phyloP scores from a whole-genome alignment of 1,140 invertebrate species.

The Papilio polyxenes region DNA sequence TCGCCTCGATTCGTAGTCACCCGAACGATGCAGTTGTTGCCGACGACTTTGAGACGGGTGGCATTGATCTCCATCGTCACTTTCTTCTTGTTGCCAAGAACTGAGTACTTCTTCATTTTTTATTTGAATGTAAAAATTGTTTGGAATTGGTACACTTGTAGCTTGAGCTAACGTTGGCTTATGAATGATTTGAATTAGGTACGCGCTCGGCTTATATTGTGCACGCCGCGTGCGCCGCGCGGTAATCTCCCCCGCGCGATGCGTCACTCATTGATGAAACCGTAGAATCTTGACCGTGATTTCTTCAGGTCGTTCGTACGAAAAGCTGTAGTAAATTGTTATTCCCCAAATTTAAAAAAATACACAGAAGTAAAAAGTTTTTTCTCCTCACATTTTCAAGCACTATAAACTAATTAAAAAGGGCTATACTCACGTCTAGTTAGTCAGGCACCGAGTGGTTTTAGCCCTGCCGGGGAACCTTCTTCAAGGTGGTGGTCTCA shows the following conservation, averaged over 20 bases:
- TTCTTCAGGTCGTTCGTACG: constrained; percentile 26
- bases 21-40: constrained; percentile 69
- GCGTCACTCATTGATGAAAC: constrained; percentile 66
- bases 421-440: too few relatives aligned
- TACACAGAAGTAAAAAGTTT: background rate
- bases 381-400: background rate
- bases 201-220: constrained; percentile 56
- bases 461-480: too few relatives aligned
- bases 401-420: background rate
- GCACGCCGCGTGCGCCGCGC: constrained; percentile 47
- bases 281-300: constrained; percentile 37
- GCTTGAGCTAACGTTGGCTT: constrained; percentile 42
- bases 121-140: constrained; percentile 32
- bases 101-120: constrained; percentile 73
- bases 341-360: constrained; percentile 9
- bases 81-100: constrained; percentile 76
- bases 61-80: constrained; percentile 71
- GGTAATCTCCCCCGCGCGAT: constrained; percentile 65
- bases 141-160: constrained; percentile 43
- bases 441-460: too few relatives aligned
- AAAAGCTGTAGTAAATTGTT: constrained; percentile 2
- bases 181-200: constrained; percentile 61
- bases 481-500: too few relatives aligned
- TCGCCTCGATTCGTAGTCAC: constrained; percentile 67
- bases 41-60: constrained; percentile 66